Percentiles rank a stretch among this genome's conserved stretches.
These are phyloP conservation scores for Biston betularia DNA, from an alignment of 2,888 invertebrate genomes.

Conservation along the genomic window DNA sequence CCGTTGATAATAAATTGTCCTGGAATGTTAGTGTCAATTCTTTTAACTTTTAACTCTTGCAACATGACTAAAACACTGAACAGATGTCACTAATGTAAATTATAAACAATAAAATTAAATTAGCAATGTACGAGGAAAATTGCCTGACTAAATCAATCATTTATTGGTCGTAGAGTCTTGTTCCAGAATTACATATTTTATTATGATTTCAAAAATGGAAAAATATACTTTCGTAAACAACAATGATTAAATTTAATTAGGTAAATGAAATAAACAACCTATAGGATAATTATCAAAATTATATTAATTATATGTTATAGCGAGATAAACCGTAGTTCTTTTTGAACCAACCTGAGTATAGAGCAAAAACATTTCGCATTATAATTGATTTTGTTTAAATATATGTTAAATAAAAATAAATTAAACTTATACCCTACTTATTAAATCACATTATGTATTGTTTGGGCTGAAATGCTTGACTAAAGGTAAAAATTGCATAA, in stretches of 20 bases:
- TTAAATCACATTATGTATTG: not conserved
- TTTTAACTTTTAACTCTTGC: too few relatives aligned
- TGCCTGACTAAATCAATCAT: too few relatives aligned
- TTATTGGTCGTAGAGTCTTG: not conserved
- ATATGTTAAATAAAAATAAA: not conserved
- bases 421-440: too few relatives aligned
- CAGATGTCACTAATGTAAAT: too few relatives aligned
- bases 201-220: not conserved
- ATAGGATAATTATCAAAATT: not conserved
- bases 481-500: not conserved
- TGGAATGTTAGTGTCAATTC: too few relatives aligned
- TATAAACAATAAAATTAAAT: too few relatives aligned
- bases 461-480: not conserved
- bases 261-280: conserved; percentile 3
- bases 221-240: not conserved
- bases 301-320: not conserved
- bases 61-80: too few relatives aligned
- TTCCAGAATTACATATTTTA: not conserved
- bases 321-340: not conserved
- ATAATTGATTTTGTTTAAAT: not conserved
- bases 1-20: too few relatives aligned
- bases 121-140: too few relatives aligned
- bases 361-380: too few relatives aligned
- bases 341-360: too few relatives aligned
- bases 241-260: not conserved